Evolutionary conservation across 2,888 invertebrate species (phyloP).

Genomic region (Hedya salicella): DNA sequence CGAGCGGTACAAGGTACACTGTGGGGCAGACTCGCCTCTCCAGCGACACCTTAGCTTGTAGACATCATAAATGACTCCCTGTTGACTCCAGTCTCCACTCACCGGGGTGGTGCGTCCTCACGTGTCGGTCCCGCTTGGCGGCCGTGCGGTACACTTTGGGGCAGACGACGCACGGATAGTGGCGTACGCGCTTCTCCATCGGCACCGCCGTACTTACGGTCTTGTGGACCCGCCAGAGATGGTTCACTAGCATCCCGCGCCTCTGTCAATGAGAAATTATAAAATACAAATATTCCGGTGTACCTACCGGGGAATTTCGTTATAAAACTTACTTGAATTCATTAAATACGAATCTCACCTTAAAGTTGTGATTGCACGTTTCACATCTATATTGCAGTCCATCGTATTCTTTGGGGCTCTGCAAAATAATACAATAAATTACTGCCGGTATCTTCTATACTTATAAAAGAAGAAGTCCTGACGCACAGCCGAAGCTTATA

Average conservation of each 20-base stretch:
- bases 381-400: slow-evolving; percentile 59
- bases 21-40: too few species aligned
- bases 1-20: too few species aligned
- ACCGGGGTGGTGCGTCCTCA: slow-evolving; percentile 93
- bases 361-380: slow-evolving; percentile 60
- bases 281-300: neutral
- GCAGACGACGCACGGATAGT: slow-evolving; percentile 94
- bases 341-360: slow-evolving; percentile 81
- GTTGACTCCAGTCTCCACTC: too few species aligned
- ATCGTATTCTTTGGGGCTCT: slow-evolving; percentile 42
- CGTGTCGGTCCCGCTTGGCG: slow-evolving; percentile 93
- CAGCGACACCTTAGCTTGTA: too few species aligned
- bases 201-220: slow-evolving; percentile 89
- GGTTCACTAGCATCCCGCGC: slow-evolving; percentile 94
- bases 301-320: too few species aligned
- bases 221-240: slow-evolving; percentile 91
- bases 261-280: slow-evolving; percentile 79
- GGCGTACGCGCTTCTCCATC: slow-evolving; percentile 89
- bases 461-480: too few species aligned
- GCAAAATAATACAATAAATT: slow-evolving; percentile 34
- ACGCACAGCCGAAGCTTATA: too few species aligned
- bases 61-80: too few species aligned
- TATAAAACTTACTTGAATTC: too few species aligned
- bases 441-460: too few species aligned
- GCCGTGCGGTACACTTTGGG: slow-evolving; percentile 94